These are phyloP conservation scores for Drosophila putrida DNA, from an alignment of 2,888 invertebrate genomes.

Conservation along the genomic window DNA sequence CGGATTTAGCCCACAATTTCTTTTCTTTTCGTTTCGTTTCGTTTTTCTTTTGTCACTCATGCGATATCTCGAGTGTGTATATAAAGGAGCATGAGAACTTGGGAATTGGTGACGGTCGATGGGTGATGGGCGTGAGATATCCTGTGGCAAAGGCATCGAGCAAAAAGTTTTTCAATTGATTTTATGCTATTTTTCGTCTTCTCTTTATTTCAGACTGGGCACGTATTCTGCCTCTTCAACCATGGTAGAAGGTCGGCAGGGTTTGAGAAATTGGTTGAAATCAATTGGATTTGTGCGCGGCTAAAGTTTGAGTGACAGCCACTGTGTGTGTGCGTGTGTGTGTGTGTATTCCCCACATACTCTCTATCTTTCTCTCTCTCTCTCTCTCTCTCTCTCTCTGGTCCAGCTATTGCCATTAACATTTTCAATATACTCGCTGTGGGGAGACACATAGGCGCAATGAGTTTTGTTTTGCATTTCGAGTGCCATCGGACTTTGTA, in stretches of 20 bases:
- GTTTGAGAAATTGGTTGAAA: slow-evolving; percentile 72
- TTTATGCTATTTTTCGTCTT: slow-evolving; percentile 73
- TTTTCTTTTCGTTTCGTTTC: slow-evolving; percentile 42
- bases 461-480: slow-evolving; percentile 50
- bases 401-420: slow-evolving; percentile 44
- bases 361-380: no score
- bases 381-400: background rate
- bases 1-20: slow-evolving; percentile 71
- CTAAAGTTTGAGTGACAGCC: slow-evolving; percentile 63
- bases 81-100: slow-evolving; percentile 26
- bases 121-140: slow-evolving; percentile 48
- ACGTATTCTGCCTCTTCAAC: slow-evolving; percentile 53
- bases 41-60: slow-evolving; percentile 75
- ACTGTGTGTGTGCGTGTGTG: slow-evolving; percentile 12
- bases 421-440: slow-evolving; percentile 61
- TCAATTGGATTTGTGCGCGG: slow-evolving; percentile 74
- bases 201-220: slow-evolving; percentile 61
- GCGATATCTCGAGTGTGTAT: slow-evolving; percentile 67
- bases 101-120: slow-evolving; percentile 1
- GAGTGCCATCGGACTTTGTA: slow-evolving; percentile 51
- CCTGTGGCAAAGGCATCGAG: slow-evolving; percentile 34
- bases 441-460: slow-evolving; percentile 47
- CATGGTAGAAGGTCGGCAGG: slow-evolving; percentile 15
- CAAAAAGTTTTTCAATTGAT: slow-evolving; percentile 79
- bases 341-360: background rate